Base-by-base conservation (phyloP, 2,888 invertebrate genomes). In the Machimus atricapillus region DNA sequence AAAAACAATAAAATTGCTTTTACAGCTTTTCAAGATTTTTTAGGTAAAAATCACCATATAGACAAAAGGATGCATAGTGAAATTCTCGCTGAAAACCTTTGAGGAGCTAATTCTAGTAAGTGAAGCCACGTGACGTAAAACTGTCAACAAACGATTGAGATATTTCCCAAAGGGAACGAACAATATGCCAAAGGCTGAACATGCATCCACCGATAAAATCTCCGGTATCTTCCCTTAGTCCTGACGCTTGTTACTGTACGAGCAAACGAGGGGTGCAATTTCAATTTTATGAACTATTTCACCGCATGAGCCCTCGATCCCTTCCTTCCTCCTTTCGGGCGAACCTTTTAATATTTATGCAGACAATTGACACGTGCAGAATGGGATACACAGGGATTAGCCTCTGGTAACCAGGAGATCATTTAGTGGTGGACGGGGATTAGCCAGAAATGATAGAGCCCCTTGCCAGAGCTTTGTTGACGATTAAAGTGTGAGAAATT, bases 341-440 rank as follows among this genome's bases (percentile, higher is more conserved):
- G 86, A 86, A 86, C 37, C 86, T 86, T 88, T 87, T 86, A 86
- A 86, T 87, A 88, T 87, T 87, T 88, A 88, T 87, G 86, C 82
- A 86, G 85, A 89, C 89, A 89, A 89, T 88, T 88, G 89, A 66
- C 89, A 89, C 89, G 89, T 89, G 89, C 88, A 88, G 88, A 83
- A 86, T 88, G 88, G 89, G 89, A 89, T 89, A 89, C 87, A 87
- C 85, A 85, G 88, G 66, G 89, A 89, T 89, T 89, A 89, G 88
- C 87, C 86, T 66, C 74, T 89, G 89, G 89, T 89, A 88, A 88
- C 89, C 88, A 88, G 88, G 89, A 89, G 89, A 89, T 89, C 89
- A 89, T 89, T 89, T 89, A 89, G 89, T 89, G 89, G 89, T 89
- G 89, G 89, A 89, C 88, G 66, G 87, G 89, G 89, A 89, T 89